Conservation (phyloP, 2,797 vertebrate genomes). For the Acipenser ruthenus region DNA sequence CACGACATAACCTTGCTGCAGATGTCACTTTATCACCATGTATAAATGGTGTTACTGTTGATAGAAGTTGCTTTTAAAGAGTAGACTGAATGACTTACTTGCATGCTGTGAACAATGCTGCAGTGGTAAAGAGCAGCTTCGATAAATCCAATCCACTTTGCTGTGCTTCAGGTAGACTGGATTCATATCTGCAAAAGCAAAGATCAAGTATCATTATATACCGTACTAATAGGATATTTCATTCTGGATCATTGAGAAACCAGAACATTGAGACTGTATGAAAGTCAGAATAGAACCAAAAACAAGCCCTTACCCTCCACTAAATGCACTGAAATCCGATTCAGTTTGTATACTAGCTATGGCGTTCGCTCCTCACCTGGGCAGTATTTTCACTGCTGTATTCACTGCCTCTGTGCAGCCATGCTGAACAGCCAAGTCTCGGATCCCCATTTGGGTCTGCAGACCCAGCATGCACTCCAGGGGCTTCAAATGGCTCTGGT, state of each 20-base stretch:
- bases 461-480: constrained; percentile 73
- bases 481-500: constrained; percentile 66
- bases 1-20: constrained; percentile 30
- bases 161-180: constrained; percentile 60
- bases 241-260: background rate
- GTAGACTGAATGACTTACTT: constrained; percentile 46
- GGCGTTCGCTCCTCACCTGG: constrained; percentile 48
- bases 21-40: too few relatives aligned
- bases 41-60: too few relatives aligned
- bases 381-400: constrained; percentile 59
- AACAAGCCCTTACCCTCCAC: too few relatives aligned
- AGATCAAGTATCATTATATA: background rate
- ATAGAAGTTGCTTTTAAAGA: constrained; percentile 31
- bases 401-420: constrained; percentile 66
- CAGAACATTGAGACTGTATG: background rate
- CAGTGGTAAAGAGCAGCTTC: constrained; percentile 67
- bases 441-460: constrained; percentile 57
- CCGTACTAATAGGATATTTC: background rate
- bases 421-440: constrained; percentile 71
- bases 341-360: background rate
- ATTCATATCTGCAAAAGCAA: constrained; percentile 55
- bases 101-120: constrained; percentile 68
- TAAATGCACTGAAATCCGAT: background rate
- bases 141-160: constrained; percentile 66
- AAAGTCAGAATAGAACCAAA: background rate